A percentile compares a stretch with the other conserved stretches of the same genome.
Evolutionary conservation across 2,888 invertebrate species (phyloP).

Genomic region (Timema podura): DNA sequence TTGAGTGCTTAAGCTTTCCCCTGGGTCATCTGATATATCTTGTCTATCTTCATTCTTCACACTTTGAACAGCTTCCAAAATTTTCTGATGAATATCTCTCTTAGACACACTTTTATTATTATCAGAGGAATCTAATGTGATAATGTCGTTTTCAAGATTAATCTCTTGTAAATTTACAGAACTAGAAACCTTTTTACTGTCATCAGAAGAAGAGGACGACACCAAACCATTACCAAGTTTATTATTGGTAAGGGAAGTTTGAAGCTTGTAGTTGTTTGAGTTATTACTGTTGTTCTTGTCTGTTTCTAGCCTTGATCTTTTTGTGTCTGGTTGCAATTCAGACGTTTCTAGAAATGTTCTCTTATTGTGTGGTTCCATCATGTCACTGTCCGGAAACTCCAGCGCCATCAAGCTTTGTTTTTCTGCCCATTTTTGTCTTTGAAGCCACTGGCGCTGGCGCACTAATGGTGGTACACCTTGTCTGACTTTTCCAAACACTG

Average conservation of each 20-base stretch:
- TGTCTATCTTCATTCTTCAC: too few relatives aligned
- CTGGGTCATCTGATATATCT: too few relatives aligned
- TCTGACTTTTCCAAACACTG: conserved; percentile 44
- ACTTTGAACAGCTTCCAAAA: too few relatives aligned
- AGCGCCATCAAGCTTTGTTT: conserved; percentile 1
- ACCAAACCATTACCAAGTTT: too few relatives aligned
- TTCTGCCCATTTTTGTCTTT: conserved; percentile 55
- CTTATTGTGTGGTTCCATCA: too few relatives aligned
- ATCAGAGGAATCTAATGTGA: conserved; percentile 38
- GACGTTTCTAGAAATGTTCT: too few relatives aligned
- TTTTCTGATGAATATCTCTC: too few relatives aligned
- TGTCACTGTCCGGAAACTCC: background rate
- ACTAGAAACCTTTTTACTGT: background rate
- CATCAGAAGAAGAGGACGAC: conserved; percentile 1
- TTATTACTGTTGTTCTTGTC: too few relatives aligned
- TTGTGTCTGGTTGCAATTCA: too few relatives aligned
- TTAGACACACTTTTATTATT: conserved; percentile 40
- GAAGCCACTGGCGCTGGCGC: conserved; percentile 57
- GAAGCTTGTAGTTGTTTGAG: too few relatives aligned
- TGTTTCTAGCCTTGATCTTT: background rate
- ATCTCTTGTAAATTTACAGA: background rate
- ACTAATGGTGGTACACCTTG: conserved; percentile 50
- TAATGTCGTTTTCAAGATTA: conserved; percentile 25
- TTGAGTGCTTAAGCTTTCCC: too few relatives aligned
- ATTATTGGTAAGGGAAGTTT: too few relatives aligned